Evolutionary conservation across 2,113 vertebrate species (phyloP), one percentile per base, ranked within the genome.

Genomic region (Butorides virescens): DNA sequence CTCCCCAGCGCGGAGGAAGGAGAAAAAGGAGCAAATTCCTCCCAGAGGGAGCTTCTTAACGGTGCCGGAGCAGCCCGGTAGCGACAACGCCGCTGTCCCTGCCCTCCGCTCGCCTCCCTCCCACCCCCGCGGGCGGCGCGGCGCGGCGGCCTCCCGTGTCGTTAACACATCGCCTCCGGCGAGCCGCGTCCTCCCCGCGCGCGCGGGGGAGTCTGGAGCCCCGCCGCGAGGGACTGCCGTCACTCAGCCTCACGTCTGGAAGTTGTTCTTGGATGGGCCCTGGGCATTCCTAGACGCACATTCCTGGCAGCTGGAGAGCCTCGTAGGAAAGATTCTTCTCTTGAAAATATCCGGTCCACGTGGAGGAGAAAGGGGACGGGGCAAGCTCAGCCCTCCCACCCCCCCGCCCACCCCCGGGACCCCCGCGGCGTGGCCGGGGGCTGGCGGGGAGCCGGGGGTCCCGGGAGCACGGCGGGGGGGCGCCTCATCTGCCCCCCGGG

Each of bases 261-360:
- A 97, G 97, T 97, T 97, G 96, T 92, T 97, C 94, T 97, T 98
- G 97, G 97, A 78, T 50, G 53, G 82, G 94, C 73, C 36, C 86
- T 42, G 79, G 92, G 92, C 98, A 98, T 98, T 98, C 98, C 98
- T 97, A 88, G 96, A 96, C 91, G 79, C 88, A 91, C 97, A 98
- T 98, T 98, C 98, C 98, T 98, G 98, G 98, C 95, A 91, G 93
- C 71, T 73, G n/a, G 71, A 39, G 84, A 66, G 88, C 75, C 87
- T 58, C 95, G 72, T 42, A 70, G 52, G 79, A 36, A 93, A 91
- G 94, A 94, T 92, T 84, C 97, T 96, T 94, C 96, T 87, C 97
- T 96, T 97, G 93, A 97, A 98, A 97, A 97, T 94, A 97, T 96
- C 96, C 93, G 95, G 92, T 95, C 95, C 96, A 96, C 95, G 77